Evolutionary conservation across 2,113 vertebrate genomes (phyloP).

Genomic region (Charina bottae): DNA sequence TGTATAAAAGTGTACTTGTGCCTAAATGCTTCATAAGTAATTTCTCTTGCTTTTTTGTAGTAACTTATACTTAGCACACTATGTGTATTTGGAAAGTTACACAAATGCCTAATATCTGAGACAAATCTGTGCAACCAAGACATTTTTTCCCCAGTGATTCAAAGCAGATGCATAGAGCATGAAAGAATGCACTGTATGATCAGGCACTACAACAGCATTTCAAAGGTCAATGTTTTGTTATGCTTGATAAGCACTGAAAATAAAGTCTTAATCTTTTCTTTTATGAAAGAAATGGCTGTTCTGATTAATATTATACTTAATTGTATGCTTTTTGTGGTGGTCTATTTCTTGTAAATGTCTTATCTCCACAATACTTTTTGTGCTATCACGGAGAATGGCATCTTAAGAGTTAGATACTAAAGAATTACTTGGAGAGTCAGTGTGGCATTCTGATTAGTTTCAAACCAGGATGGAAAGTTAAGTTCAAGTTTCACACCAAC

Average conservation of each 20-base stretch:
- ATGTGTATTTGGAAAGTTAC: conserved; percentile 8
- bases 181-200: conserved; percentile 45
- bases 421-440: not conserved
- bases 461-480: not conserved
- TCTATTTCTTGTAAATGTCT: conserved; percentile 48
- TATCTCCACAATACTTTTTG: conserved; percentile 62
- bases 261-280: conserved; percentile 79
- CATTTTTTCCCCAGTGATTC: conserved; percentile 45
- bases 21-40: conserved; percentile 33
- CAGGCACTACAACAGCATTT: conserved; percentile 61
- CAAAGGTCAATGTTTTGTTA: conserved; percentile 71
- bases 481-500: not conserved
- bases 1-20: conserved; percentile 27
- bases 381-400: conserved; percentile 39
- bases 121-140: conserved; percentile 57
- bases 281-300: conserved; percentile 51
- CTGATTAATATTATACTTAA: conserved; percentile 63
- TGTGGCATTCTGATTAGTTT: not conserved
- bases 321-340: conserved; percentile 58
- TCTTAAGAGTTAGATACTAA: not conserved
- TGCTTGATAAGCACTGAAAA: conserved; percentile 73
- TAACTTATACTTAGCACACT: conserved; percentile 41
- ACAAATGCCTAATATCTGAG: conserved; percentile 9
- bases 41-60: conserved; percentile 36
- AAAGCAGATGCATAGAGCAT: conserved; percentile 48